These are phyloP conservation scores for Cheilosia pagana DNA, from an alignment of 2,888 invertebrate species.

Conservation along the genomic window DNA sequence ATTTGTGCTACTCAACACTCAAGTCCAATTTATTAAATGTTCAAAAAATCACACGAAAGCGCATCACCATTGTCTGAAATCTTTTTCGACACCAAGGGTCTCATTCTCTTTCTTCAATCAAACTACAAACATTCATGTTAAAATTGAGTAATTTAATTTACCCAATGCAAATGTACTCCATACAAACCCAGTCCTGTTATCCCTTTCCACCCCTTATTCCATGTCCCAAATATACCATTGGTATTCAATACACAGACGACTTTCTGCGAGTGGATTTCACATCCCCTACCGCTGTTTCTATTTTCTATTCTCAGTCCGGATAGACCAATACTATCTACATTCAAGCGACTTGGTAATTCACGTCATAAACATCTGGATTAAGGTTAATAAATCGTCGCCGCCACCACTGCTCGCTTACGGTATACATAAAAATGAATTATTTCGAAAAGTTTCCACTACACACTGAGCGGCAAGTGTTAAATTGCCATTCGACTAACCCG, in stretches of 20 bases:
- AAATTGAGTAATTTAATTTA: too few relatives aligned
- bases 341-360: constrained; percentile 39
- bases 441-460: constrained; percentile 23
- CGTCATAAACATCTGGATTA: constrained; percentile 67
- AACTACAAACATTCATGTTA: too few relatives aligned
- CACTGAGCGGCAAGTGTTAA: not conserved
- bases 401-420: constrained; percentile 6
- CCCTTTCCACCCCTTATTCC: too few relatives aligned
- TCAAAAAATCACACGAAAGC: too few relatives aligned
- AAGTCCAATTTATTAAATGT: too few relatives aligned
- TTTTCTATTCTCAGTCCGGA: not conserved
- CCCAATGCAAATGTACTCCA: too few relatives aligned
- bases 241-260: constrained; percentile 1
- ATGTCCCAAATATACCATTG: constrained; percentile 16
- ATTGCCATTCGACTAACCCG: not conserved
- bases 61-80: too few relatives aligned
- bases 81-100: too few relatives aligned
- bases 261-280: too few relatives aligned
- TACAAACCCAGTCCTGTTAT: too few relatives aligned
- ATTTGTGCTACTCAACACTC: too few relatives aligned
- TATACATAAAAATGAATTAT: constrained; percentile 62
- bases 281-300: not conserved
- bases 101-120: too few relatives aligned
- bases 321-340: constrained; percentile 8
- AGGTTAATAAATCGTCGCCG: constrained; percentile 54